Percentiles rank a stretch among this genome's conserved stretches.
phyloP scores from a whole-genome alignment of 2,888 invertebrate genomes.

The Cantharis nigra region DNA sequence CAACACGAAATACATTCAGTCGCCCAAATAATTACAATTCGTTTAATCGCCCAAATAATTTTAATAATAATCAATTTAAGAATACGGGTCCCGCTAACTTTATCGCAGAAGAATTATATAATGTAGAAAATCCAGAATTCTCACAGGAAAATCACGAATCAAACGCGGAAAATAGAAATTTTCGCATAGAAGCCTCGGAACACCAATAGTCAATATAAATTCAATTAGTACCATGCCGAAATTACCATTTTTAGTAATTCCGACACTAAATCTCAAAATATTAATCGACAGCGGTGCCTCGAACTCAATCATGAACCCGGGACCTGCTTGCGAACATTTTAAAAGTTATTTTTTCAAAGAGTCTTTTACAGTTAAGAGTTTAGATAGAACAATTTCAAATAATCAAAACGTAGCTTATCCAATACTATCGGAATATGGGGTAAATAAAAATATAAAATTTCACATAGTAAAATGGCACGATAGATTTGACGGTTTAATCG shows the following conservation, averaged over 20 bases:
- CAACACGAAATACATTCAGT: no score
- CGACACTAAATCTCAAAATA: slow-evolving; percentile 14
- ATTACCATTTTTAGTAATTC: slow-evolving; percentile 20
- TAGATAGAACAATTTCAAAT: background rate
- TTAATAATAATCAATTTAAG: no score
- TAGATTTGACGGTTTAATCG: slow-evolving; percentile 16
- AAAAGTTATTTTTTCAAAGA: slow-evolving; percentile 5
- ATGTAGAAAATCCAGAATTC: no score
- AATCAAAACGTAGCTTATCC: slow-evolving; percentile 9
- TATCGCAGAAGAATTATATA: no score
- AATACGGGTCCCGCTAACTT: no score
- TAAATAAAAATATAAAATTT: background rate
- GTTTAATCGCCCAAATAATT: no score
- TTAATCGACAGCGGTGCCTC: slow-evolving; percentile 25
- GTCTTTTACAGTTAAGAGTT: slow-evolving; percentile 3
- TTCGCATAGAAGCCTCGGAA: no score
- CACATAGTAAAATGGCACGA: slow-evolving; percentile 5
- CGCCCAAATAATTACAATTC: no score
- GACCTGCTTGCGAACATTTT: slow-evolving; percentile 1
- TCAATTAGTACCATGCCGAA: slow-evolving; percentile 12
- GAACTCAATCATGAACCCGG: background rate
- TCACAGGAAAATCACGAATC: no score
- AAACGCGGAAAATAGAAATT: no score
- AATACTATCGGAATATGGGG: slow-evolving; percentile 9
- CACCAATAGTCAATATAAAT: slow-evolving; percentile 9